Evolutionary conservation across 2,888 invertebrate genomes (phyloP).

Genomic region (Buathra laborator): DNA sequence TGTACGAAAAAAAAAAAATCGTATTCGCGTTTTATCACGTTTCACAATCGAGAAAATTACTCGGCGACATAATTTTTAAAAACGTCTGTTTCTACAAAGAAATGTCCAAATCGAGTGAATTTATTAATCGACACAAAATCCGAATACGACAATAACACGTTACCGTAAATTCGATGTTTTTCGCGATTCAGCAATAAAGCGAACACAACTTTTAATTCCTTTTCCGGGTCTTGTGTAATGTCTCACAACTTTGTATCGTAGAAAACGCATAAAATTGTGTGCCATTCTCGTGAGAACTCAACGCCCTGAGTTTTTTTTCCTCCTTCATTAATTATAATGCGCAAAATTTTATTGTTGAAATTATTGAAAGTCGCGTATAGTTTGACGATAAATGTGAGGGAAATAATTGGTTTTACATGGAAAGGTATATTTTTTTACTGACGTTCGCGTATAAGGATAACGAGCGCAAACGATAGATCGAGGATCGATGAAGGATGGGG

Average conservation of each 20-base stretch:
- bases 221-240: conserved; percentile 36
- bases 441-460: conserved; percentile 21
- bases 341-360: background rate
- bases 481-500: conserved; percentile 25
- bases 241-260: background rate
- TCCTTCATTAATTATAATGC: background rate
- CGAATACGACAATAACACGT: background rate
- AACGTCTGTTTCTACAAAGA: background rate
- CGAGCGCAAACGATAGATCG: conserved; percentile 38
- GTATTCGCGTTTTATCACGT: conserved; percentile 22
- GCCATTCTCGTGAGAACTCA: too few relatives aligned
- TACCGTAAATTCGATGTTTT: conserved; percentile 27
- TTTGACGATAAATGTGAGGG: background rate
- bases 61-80: conserved; percentile 28
- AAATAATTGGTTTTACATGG: background rate
- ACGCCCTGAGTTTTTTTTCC: background rate
- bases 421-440: conserved; percentile 19
- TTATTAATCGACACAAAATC: conserved; percentile 13
- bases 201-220: background rate
- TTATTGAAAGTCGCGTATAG: background rate
- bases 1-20: conserved; percentile 4
- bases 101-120: conserved; percentile 19
- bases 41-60: conserved; percentile 40
- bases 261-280: conserved; percentile 8
- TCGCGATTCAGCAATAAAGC: conserved; percentile 14